Base-by-base conservation (phyloP, 2,888 invertebrate species). In the Melanophora roralis region DNA sequence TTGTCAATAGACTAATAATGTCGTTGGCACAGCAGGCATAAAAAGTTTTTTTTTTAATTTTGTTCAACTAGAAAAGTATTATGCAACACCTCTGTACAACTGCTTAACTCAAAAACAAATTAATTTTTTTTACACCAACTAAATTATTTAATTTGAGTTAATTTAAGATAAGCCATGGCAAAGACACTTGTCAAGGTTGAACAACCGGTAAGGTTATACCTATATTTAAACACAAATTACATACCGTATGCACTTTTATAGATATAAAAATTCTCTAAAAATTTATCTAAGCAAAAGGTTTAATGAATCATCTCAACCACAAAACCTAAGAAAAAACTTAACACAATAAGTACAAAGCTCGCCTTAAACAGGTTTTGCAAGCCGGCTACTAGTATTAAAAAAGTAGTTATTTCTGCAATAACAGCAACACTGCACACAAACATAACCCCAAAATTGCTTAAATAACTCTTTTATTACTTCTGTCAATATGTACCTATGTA, bases 311-410 rank as follows among this genome's bases (percentile, higher is more conserved):
- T 6, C 21, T 12, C 5, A 21, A 38, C 27, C 8, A 19, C n/a
- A 34, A 32, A 51, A 21, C 23, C 21, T 36, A 27, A 21, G 11
- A 19, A 43, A 57, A 60, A 32, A 45, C 12, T 55, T 55, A 16
- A 59, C 21, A 8, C 11, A n/a, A n/a, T n/a, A n/a, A n/a, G n/a
- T n/a, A n/a, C n/a, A n/a, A n/a, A n/a, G n/a, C n/a, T n/a, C n/a
- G n/a, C n/a, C 6, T 2, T 14, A 65, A 45, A 60, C 64, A 11
- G 12, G 59, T 72, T 74, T 69, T 45, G 21, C 40, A 73, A 38
- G 73, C 82, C 82, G 82, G 82, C 69, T 81, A 82, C 82, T 75
- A 79, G 81, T 83, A 82, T 72, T 45, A n/a, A n/a, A n/a, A n/a
- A n/a, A n/a, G n/a, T n/a, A n/a, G n/a, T 47, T 43, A 12, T 34